phyloP scores from a whole-genome alignment of 2,113 vertebrate genomes.

The Nansenia antarctica region DNA sequence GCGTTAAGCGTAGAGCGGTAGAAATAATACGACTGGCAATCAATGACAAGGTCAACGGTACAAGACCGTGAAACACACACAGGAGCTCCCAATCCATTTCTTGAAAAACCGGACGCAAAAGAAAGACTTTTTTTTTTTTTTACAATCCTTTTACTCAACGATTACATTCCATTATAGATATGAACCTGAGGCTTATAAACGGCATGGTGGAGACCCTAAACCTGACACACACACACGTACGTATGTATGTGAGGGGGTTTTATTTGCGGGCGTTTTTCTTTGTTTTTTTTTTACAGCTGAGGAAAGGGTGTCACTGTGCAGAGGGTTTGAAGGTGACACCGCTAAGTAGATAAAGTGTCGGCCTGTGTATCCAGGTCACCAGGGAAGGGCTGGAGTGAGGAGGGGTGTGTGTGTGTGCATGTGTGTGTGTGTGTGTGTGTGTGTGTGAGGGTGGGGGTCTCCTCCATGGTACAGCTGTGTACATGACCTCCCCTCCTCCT shows the following conservation, averaged over 20 bases:
- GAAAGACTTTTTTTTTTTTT: no score
- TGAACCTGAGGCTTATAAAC: slow-evolving; percentile 40
- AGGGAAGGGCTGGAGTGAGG: slow-evolving; percentile 26
- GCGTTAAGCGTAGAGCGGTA: no score
- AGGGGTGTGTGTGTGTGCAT: neutral
- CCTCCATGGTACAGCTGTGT: slow-evolving; percentile 47
- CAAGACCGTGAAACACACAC: slow-evolving; percentile 49
- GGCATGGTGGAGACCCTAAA: slow-evolving; percentile 43
- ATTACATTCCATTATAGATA: slow-evolving; percentile 69
- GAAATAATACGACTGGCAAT: no score
- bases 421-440: neutral
- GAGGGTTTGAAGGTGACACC: slow-evolving; percentile 69
- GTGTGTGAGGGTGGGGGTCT: slow-evolving; percentile 1
- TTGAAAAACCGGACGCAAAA: slow-evolving; percentile 23
- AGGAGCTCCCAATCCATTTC: slow-evolving; percentile 52
- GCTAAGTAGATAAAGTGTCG: slow-evolving; percentile 68
- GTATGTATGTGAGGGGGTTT: slow-evolving; percentile 44
- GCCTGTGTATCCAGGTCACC: slow-evolving; percentile 63
- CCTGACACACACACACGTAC: slow-evolving; percentile 49
- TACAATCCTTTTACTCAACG: slow-evolving; percentile 62
- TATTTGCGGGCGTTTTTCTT: no score
- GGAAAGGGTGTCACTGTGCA: slow-evolving; percentile 36
- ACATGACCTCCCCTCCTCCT: slow-evolving; percentile 92
- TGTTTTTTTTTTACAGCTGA: slow-evolving; percentile 47
- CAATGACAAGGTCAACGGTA: slow-evolving; percentile 54